Evolutionary conservation across 1,140 invertebrate genomes (phyloP), one percentile per base, ranked within the genome.

Genomic region (Pollicipes pollicipes): DNA sequence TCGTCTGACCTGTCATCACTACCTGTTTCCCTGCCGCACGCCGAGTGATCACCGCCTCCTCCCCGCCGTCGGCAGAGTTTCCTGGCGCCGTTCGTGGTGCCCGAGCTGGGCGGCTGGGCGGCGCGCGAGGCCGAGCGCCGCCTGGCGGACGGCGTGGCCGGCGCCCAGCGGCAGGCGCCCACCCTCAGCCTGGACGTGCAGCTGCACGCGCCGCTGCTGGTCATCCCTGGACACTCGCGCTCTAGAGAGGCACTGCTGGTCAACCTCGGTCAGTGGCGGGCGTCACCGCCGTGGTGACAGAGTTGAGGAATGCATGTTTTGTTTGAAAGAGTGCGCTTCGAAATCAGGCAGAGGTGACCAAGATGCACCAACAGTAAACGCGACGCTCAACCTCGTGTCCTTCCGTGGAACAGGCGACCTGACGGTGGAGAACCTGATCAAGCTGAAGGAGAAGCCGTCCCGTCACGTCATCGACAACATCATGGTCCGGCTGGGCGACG

Each of bases 341-440:
- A n/a, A n/a, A n/a, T n/a, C n/a, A n/a, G n/a, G n/a, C n/a, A n/a
- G n/a, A n/a, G n/a, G n/a, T n/a, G n/a, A n/a, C n/a, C n/a, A n/a
- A n/a, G n/a, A n/a, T n/a, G n/a, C n/a, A n/a, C n/a, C n/a, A n/a
- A n/a, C n/a, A n/a, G n/a, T n/a, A n/a, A n/a, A n/a, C n/a, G n/a
- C n/a, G n/a, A n/a, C n/a, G n/a, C n/a, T n/a, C n/a, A n/a, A n/a
- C n/a, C n/a, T n/a, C n/a, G n/a, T n/a, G n/a, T n/a, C n/a, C n/a
- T n/a, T n/a, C n/a, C n/a, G n/a, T n/a, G n/a, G n/a, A n/a, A 8
- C 74, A 83, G 88, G 90, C 71, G 84, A 88, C 76, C 78, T 93
- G 17, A 83, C 83, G 6, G 84, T 91, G 29, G 87, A 90, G 76
- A 93, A 91, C 76, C 88, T 89, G 79, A 90, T 91, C 80, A 89